phyloP scores from a whole-genome alignment of 2,113 vertebrate genomes.

The Cryptotis parvus region DNA sequence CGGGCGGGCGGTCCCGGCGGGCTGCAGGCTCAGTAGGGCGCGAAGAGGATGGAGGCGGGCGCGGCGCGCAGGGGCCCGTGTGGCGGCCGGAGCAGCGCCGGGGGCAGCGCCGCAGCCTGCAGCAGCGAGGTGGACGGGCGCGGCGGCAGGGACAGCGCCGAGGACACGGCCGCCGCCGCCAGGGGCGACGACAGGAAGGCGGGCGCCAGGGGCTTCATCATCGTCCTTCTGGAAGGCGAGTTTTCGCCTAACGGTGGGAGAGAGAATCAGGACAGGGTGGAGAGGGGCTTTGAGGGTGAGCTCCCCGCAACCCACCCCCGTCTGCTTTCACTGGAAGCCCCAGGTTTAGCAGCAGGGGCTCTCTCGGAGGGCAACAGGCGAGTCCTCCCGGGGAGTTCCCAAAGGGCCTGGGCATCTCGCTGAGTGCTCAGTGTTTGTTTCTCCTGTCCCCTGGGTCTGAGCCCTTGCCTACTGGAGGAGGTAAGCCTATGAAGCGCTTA shows the following conservation, averaged over 20 bases:
- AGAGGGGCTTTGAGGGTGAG: not conserved
- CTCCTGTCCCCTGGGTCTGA: not conserved
- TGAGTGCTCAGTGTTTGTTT: slow-evolving; percentile 7
- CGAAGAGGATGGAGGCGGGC: slow-evolving; percentile 94
- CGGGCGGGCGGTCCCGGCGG: not conserved
- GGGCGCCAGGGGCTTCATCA: slow-evolving; percentile 93
- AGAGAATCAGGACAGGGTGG: not conserved
- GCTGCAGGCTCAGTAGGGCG: slow-evolving; percentile 90
- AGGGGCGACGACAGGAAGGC: slow-evolving; percentile 93
- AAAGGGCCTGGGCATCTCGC: not conserved
- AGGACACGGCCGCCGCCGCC: slow-evolving; percentile 87
- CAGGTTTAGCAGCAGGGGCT: too few relatives aligned
- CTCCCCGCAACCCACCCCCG: too few relatives aligned
- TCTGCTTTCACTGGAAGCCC: too few relatives aligned
- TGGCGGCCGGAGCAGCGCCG: slow-evolving; percentile 93
- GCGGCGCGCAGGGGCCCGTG: slow-evolving; percentile 94
- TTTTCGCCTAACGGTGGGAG: slow-evolving; percentile 88
- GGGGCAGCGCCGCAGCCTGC: slow-evolving; percentile 89
- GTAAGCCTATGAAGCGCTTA: not conserved
- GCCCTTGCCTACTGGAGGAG: too few relatives aligned
- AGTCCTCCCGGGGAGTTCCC: slow-evolving; percentile 9
- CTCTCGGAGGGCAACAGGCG: not conserved
- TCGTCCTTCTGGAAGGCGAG: slow-evolving; percentile 93
- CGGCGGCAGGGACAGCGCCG: slow-evolving; percentile 92
- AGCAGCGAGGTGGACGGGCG: slow-evolving; percentile 91